Evolutionary conservation across 1,140 invertebrate species (phyloP).

Genomic region (Ips typographus): DNA sequence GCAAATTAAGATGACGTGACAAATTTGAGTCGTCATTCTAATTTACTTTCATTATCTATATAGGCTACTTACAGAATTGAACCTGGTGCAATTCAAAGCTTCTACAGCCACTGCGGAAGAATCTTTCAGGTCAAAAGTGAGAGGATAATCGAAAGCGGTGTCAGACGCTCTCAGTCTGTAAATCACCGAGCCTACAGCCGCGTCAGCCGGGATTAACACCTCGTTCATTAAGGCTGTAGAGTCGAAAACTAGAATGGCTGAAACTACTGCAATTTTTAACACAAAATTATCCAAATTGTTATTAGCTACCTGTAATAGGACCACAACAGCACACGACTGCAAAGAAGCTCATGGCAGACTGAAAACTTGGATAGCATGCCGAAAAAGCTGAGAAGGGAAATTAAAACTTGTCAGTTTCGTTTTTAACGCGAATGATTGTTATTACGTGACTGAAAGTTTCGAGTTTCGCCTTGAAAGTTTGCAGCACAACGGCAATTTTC

Average conservation of each 20-base stretch:
- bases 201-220: conserved; percentile 78
- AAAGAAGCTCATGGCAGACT: conserved; percentile 27
- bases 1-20: not conserved
- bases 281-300: not conserved
- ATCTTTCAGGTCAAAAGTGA: conserved; percentile 75
- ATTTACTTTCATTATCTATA: too few species aligned
- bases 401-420: not conserved
- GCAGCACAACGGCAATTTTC: not conserved
- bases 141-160: conserved; percentile 82
- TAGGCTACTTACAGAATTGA: conserved; percentile 70
- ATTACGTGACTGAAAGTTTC: not conserved
- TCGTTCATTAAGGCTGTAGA: conserved; percentile 76
- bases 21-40: not conserved
- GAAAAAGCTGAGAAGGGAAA: not conserved
- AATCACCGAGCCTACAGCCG: conserved; percentile 77
- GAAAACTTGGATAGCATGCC: conserved; percentile 18
- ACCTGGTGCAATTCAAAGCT: conserved; percentile 75
- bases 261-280: conserved; percentile 12
- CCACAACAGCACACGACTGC: conserved; percentile 23
- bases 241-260: conserved; percentile 72
- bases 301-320: conserved; percentile 22
- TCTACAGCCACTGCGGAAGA: conserved; percentile 69
- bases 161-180: conserved; percentile 84
- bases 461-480: conserved; percentile 1
- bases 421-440: not conserved